Base-by-base conservation (phyloP, 2,888 invertebrate species). In the Acronicta alni region DNA sequence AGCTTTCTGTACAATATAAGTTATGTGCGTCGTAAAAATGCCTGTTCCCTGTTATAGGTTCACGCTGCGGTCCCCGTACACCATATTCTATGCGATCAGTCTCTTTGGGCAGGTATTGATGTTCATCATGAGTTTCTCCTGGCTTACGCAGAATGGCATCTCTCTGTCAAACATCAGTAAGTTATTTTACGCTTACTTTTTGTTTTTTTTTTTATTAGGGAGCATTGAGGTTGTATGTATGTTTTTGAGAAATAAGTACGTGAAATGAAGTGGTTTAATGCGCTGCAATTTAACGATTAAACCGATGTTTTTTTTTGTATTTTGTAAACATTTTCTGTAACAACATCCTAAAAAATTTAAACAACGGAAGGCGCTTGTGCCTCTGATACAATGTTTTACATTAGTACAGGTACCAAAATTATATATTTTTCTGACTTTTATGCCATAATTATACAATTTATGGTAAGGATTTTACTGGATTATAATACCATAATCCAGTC, bases 81-180 rank as follows among this genome's bases (percentile, higher is more conserved):
- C 80, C 0, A 15, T 87, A 12, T 53, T 80, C n/a, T 88, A 87
- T 52, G 57, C 72, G 0, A 58, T 75, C 17, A 85, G 81, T 49
- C 49, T 86, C 1, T 72, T 80, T 32, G 89, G 89, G 1, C 89
- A 88, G 68, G 39, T 77, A 0, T 23, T 85, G 12, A 81, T 88
- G 83, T 84, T 74, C 30, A 9, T 77, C 7, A 72, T 72, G 69
- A 77, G 79, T 12, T 67, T 84, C 20, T 77, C 59, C 45, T 85
- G 84, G 83, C 58, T 87, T 1, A 23, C 77, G 32, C 54, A 75
- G 16, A 78, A 74, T 37, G 83, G 80, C 6, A 63, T 84, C 0
- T 79, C 84, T 4, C 57, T 87, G 20, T 57, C 74, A 6, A 84
- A 82, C 37, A 54, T 86, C 38, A 79, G 88, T 89, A 72, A 87